Evolutionary conservation across 2,113 vertebrate genomes (phyloP).

Genomic region (Acanthisitta chloris): DNA sequence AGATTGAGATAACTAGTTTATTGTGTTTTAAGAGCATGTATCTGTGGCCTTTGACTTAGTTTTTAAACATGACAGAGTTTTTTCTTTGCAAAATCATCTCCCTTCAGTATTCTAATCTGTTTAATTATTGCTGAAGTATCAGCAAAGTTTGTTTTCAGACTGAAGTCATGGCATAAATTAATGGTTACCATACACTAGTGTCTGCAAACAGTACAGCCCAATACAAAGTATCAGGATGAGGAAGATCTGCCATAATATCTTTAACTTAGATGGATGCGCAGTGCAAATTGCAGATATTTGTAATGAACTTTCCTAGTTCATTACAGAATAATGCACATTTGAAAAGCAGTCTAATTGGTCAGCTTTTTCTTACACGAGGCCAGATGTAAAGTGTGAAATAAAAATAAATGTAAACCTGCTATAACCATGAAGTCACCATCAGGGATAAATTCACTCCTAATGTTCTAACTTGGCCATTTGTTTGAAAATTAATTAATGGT

Average conservation of each 20-base stretch:
- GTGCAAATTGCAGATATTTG: not conserved
- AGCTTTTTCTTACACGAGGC: not conserved
- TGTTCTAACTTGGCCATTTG: not conserved
- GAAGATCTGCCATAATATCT: not conserved
- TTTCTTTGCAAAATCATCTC: not conserved
- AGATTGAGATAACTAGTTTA: not conserved
- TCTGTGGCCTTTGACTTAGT: constrained; percentile 5
- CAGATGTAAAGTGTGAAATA: not conserved
- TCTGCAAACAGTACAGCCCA: not conserved
- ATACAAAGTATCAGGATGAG: not conserved
- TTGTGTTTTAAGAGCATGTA: not conserved
- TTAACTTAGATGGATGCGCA: not conserved
- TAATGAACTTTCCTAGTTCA: not conserved
- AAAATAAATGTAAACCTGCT: not conserved
- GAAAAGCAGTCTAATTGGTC: not conserved
- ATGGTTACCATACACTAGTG: not conserved
- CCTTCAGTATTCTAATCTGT: not conserved
- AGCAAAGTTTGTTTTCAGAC: not conserved
- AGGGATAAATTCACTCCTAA: not conserved
- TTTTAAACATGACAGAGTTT: not conserved
- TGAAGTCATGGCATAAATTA: not conserved
- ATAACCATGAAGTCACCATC: not conserved
- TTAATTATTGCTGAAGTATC: not conserved
- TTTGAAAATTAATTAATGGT: not conserved
- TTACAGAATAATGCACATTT: not conserved